Evolutionary conservation across 2,888 invertebrate genomes (phyloP), one percentile per base, ranked within the genome.

Genomic region (Cacoxenus indagator): DNA sequence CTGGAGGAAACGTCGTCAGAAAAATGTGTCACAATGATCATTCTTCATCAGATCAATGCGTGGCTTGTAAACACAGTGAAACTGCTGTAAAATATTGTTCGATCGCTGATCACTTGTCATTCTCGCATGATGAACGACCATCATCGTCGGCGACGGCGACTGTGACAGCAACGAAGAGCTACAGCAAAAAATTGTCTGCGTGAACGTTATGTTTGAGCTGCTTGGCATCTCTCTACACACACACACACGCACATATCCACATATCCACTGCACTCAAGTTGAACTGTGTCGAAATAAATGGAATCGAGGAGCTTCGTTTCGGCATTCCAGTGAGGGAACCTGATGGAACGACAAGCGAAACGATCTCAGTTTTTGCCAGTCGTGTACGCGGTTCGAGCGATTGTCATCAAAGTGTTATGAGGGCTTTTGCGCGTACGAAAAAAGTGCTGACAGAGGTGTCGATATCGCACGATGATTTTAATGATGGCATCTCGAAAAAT

Each of bases 381-480:
- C 31, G 31, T n/a, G 31, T 4, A 19, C 14, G n/a, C n/a, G 37
- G 6, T 64, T 45, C 31, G 5, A 37, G 26, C 27, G 46, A 59
- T 51, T 43, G 37, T 22, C 54, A 57, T 31, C 64, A 46, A 37
- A 46, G 65, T 48, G 43, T 54, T 62, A 62, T 62, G 43, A 45
- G 22, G 22, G 19, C 19, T 43, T 62, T 43, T 51, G 19, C 51
- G 45, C 27, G n/a, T 62, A 29, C 27, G 65, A 70, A 74, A 74
- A 74, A 74, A 74, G 83, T 82, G 83, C 71, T 81, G 76, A 65
- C 68, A 74, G 70, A 83, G 80, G 80, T 81, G 80, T 81, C 80
- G 80, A 81, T 81, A 81, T 83, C 80, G 80, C 83, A 80, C 80
- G 83, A 81, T 81, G 83, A 70, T 83, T 81, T 83, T 81, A 81